Percentiles rank a stretch among this genome's conserved stretches.
Conservation (phyloP, 2,113 vertebrate species). For the Oreochromis niloticus region DNA sequence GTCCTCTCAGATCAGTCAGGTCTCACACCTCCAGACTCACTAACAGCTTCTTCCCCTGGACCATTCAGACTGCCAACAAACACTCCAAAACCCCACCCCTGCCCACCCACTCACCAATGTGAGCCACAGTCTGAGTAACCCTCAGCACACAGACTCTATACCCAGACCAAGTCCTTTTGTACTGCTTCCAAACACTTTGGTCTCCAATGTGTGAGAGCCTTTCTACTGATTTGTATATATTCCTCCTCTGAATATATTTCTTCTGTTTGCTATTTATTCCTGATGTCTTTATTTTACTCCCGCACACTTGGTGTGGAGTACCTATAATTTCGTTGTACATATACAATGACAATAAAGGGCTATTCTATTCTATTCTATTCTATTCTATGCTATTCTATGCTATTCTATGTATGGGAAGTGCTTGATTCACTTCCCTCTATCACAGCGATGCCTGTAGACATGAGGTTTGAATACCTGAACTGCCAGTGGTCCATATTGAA, state of each 20-base stretch:
- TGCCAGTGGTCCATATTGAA: rapidly evolving
- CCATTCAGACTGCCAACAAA: not conserved
- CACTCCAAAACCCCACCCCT: not conserved
- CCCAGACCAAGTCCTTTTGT: not conserved
- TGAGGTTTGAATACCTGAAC: not conserved
- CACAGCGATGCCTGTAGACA: rapidly evolving
- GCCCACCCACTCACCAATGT: rapidly evolving
- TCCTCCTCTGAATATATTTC: not conserved
- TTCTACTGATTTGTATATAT: rapidly evolving
- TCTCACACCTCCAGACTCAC: not conserved
- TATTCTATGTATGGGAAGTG: not conserved
- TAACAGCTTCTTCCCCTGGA: not conserved
- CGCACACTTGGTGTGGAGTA: rapidly evolving
- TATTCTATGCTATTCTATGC: too few relatives aligned
- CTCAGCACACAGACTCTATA: not conserved
- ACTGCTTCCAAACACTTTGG: not conserved
- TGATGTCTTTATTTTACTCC: not conserved
- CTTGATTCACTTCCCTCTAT: not conserved
- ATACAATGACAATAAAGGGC: not conserved
- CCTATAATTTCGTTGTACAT: rapidly evolving
- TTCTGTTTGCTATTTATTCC: not conserved
- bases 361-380: not conserved
- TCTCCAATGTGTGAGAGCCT: rapidly evolving
- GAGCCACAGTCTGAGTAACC: not conserved
- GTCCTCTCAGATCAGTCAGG: not conserved